Evolutionary conservation across 2,113 vertebrate species (phyloP), one percentile per base, ranked within the genome.

Genomic region (Melanerpes aurifrons): DNA sequence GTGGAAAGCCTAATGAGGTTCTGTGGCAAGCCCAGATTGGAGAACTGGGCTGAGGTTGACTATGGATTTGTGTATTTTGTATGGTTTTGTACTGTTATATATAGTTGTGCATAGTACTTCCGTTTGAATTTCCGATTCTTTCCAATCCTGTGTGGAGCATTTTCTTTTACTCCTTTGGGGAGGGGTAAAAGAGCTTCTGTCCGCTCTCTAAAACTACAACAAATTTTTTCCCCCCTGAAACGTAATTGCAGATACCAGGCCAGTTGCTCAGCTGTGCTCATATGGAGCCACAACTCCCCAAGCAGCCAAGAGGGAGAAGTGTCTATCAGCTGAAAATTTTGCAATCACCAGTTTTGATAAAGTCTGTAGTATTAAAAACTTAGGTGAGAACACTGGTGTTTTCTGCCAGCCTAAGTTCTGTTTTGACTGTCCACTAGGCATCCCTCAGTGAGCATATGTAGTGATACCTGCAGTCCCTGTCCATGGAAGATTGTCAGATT

Each of bases 391-490:
- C 48, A 50, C 14, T 1, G 6, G 32, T 82, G 61, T 70, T 85
- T 89, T 61, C 37, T 89, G 78, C 72, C 57, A 45, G 57, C 82
- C 48, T 21, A 18, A 35, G 19, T 14, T 85, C 53, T 53, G 20
- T 61, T 87, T 92, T 67, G 59, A 15, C 63, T 82, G 9, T 59
- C 91, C 10, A 16, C 64, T 68, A 53, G 67, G 50, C 40, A 59
- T 43, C 57, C 37, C 37, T 89, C 57, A 53, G 53, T 31, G 57
- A 93, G 22, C 66, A 32, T 53, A 15, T 48, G 64, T 43, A 82
- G 64, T 74, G 53, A 87, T 91, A 90, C 73, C 76, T 93, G 76
- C 70, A 54, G 68, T 87, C 62, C 6, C 6, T 91, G 89, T 82
- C 73, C 58, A 77, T 72, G 29, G 76, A 88, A 95, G 66, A 63